Percentiles rank a stretch among this genome's conserved stretches.
Conservation (phyloP, 2,113 vertebrate genomes). For the Diphyllodes magnificus region DNA sequence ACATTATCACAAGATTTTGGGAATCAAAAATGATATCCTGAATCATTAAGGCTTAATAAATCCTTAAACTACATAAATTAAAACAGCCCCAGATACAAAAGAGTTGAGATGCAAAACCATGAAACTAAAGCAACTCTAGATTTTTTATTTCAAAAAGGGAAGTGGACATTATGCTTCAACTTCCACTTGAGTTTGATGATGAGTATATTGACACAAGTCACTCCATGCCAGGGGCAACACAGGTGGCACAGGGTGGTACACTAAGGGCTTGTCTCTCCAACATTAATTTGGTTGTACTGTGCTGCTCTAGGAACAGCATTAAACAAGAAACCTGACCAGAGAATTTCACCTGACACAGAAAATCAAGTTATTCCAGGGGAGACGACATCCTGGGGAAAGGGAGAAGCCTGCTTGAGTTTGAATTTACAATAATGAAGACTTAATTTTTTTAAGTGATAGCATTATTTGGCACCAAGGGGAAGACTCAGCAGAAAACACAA, state of each 20-base stretch:
- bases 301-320: background rate
- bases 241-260: background rate
- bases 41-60: background rate
- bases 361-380: background rate
- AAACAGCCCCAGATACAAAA: background rate
- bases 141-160: background rate
- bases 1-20: background rate
- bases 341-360: background rate
- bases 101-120: background rate
- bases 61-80: background rate
- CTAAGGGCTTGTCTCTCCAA: background rate
- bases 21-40: background rate
- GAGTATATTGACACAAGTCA: background rate
- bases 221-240: background rate
- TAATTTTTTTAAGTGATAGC: background rate
- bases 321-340: background rate
- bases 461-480: background rate
- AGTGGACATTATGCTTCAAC: background rate
- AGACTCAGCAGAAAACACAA: background rate
- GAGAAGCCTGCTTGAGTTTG: background rate
- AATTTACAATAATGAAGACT: background rate
- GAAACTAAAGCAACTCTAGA: background rate
- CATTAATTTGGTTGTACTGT: background rate
- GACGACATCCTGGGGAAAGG: background rate
- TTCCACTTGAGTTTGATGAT: background rate